These are phyloP conservation scores for Stegodyphus mimosarum DNA, from an alignment of 1,140 invertebrate species.

Conservation along the genomic window DNA sequence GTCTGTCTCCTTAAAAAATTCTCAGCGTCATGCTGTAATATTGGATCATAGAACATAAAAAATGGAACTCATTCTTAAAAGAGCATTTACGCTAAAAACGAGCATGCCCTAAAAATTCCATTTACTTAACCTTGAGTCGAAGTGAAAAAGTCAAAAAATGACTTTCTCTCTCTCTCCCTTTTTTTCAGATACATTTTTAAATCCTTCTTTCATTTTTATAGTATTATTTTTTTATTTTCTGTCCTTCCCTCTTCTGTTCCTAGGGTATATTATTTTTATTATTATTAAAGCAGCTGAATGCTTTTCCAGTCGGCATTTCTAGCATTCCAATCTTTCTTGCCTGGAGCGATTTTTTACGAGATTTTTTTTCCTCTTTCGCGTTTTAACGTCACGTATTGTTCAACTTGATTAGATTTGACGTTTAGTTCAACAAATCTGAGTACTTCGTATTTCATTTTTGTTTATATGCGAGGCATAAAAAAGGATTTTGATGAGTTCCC, in stretches of 20 bases:
- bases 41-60: conserved; percentile 10
- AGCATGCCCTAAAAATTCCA: conserved; percentile 49
- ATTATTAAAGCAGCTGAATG: not conserved
- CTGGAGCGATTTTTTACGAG: not conserved
- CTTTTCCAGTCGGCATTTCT: not conserved
- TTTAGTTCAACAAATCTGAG: no score
- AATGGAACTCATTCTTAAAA: conserved; percentile 38
- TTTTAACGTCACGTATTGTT: no score
- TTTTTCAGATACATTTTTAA: not conserved
- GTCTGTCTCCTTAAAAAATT: no score
- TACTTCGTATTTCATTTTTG: no score
- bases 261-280: not conserved
- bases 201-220: not conserved
- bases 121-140: conserved; percentile 45
- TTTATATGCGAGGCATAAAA: no score
- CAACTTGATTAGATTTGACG: no score
- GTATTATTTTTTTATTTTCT: not conserved
- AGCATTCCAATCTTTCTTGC: conserved; percentile 20
- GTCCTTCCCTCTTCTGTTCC: not conserved
- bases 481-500: no score
- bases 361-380: not conserved
- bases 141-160: conserved; percentile 11
- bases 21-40: not conserved
- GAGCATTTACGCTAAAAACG: conserved; percentile 33
- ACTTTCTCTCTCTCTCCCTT: conserved; percentile 2